A percentile compares a stretch with the other conserved stretches of the same genome.
These are phyloP conservation scores for Phylloscopus collybita DNA, from an alignment of 2,797 vertebrate species.

Conservation along the genomic window DNA sequence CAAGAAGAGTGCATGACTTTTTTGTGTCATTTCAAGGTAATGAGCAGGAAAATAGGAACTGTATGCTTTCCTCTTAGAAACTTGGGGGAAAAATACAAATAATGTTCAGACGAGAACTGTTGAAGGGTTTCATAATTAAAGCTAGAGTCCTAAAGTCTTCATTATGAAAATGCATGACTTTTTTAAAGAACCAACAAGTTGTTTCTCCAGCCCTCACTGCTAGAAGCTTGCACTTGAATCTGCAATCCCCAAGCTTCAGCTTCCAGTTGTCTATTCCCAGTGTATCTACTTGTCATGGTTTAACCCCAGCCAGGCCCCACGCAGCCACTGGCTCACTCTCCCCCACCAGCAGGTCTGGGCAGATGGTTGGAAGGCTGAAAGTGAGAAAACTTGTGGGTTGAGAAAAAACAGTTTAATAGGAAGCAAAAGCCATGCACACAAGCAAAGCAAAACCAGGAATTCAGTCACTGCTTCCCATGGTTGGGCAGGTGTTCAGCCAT, in stretches of 20 bases:
- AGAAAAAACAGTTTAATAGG: background rate
- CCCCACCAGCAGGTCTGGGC: background rate
- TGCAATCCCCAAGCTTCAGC: background rate
- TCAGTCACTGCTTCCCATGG: background rate
- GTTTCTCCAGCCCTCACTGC: background rate
- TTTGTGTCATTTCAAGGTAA: background rate
- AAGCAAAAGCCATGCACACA: background rate
- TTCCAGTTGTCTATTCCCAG: background rate
- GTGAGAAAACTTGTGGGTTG: background rate
- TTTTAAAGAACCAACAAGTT: background rate
- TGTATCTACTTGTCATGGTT: background rate
- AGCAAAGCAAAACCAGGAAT: background rate
- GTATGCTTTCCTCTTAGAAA: background rate
- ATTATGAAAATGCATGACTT: background rate
- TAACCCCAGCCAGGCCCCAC: background rate
- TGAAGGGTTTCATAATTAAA: background rate
- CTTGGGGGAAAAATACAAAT: background rate
- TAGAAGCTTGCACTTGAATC: background rate
- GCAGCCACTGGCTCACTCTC: background rate
- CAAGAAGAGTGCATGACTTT: background rate
- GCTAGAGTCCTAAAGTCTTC: background rate
- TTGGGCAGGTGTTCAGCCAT: background rate
- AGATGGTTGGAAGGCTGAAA: background rate
- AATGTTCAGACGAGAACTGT: background rate
- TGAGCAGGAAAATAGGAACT: background rate